Evolutionary conservation across 2,888 invertebrate genomes (phyloP).

Genomic region (Protonemura montana): DNA sequence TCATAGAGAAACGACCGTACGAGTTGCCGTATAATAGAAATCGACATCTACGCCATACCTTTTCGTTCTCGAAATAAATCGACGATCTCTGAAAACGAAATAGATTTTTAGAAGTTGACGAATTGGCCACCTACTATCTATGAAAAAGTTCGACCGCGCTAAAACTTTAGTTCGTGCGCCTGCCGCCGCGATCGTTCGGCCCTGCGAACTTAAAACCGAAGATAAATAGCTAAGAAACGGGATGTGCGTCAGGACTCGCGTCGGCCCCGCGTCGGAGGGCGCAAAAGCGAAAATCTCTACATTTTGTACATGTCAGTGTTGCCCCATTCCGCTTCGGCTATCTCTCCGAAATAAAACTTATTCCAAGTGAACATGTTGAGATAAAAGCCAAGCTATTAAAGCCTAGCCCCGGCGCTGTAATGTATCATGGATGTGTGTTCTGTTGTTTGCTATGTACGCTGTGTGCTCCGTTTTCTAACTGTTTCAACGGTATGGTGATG

Average conservation of each 20-base stretch:
- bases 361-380: constrained; percentile 1
- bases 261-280: background rate
- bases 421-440: background rate
- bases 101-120: constrained; percentile 31
- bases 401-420: background rate
- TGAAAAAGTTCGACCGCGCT: background rate
- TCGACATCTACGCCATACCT: background rate
- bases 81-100: constrained; percentile 10
- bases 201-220: constrained; percentile 2
- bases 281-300: constrained; percentile 7
- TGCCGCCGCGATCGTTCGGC: background rate
- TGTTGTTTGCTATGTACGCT: background rate
- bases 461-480: background rate
- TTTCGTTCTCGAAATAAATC: constrained; percentile 1
- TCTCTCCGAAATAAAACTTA: background rate
- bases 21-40: background rate
- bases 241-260: background rate
- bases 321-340: background rate
- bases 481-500: background rate
- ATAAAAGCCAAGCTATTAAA: background rate
- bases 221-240: background rate
- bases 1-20: background rate
- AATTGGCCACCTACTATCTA: constrained; percentile 26
- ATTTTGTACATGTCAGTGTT: constrained; percentile 22
- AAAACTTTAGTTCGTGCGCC: background rate